Evolutionary conservation across 2,888 invertebrate genomes (phyloP).

Genomic region (Hypselothyrea guttata): DNA sequence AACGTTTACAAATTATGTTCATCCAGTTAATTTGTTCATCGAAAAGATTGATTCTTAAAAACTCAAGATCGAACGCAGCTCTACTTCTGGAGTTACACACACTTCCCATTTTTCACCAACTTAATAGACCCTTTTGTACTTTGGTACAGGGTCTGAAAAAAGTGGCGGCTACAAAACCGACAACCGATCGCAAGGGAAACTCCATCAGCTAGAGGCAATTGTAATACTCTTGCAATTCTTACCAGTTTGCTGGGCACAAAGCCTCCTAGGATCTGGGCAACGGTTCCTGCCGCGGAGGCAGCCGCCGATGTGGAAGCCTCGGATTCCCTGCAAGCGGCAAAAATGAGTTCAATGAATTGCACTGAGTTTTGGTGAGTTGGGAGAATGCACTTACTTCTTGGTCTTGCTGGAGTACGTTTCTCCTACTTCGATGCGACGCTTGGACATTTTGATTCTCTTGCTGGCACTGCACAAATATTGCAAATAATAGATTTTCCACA

Average conservation of each 20-base stretch:
- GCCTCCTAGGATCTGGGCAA: conserved; percentile 69
- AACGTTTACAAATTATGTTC: too few relatives aligned
- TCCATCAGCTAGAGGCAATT: too few relatives aligned
- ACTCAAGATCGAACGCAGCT: too few relatives aligned
- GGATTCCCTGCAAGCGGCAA: conserved; percentile 34
- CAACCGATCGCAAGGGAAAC: too few relatives aligned
- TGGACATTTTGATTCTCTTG: conserved; percentile 85
- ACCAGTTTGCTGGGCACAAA: conserved; percentile 72
- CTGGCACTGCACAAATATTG: conserved; percentile 21
- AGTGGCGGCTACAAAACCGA: too few relatives aligned
- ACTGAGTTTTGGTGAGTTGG: not conserved
- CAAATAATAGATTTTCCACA: conserved; percentile 35
- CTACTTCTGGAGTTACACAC: too few relatives aligned
- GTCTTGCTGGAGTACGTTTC: conserved; percentile 88
- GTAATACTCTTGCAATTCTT: not conserved
- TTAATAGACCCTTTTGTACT: too few relatives aligned
- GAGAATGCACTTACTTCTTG: conserved; percentile 86
- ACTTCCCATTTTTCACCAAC: too few relatives aligned
- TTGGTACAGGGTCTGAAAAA: too few relatives aligned
- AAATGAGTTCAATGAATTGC: not conserved
- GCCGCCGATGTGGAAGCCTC: conserved; percentile 53
- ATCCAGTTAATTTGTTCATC: too few relatives aligned
- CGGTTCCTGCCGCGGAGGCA: conserved; percentile 43
- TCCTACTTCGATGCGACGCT: conserved; percentile 92
- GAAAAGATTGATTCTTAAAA: too few relatives aligned